phyloP scores from a whole-genome alignment of 2,888 invertebrate genomes.

The Drosophila kokeensis region DNA sequence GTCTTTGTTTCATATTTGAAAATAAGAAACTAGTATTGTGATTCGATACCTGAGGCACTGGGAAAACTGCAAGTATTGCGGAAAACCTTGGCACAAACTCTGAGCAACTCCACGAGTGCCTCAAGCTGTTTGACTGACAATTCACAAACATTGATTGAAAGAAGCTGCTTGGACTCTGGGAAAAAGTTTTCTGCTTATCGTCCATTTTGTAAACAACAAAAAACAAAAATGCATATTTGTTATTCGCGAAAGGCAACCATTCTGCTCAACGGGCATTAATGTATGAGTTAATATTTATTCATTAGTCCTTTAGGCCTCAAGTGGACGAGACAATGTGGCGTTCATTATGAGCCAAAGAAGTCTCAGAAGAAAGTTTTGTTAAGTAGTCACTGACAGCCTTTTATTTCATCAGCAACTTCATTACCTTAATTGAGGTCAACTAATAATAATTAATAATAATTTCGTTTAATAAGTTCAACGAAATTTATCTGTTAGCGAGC shows the following conservation, averaged over 20 bases:
- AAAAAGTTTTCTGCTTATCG: slow-evolving; percentile 30
- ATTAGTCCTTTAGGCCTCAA: slow-evolving; percentile 21
- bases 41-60: neutral
- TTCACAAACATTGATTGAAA: slow-evolving; percentile 59
- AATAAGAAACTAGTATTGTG: slow-evolving; percentile 34
- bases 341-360: slow-evolving; percentile 21
- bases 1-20: slow-evolving; percentile 21
- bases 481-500: neutral
- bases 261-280: slow-evolving; percentile 1
- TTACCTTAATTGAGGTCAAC: slow-evolving; percentile 30
- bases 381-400: slow-evolving; percentile 28
- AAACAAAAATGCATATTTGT: slow-evolving; percentile 41
- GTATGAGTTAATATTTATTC: slow-evolving; percentile 40
- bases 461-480: slow-evolving; percentile 14
- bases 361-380: slow-evolving; percentile 30
- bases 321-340: slow-evolving; percentile 6
- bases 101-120: neutral
- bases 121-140: slow-evolving; percentile 21
- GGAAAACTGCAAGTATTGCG: slow-evolving; percentile 18
- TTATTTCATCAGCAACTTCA: slow-evolving; percentile 38
- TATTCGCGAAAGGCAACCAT: slow-evolving; percentile 20
- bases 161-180: slow-evolving; percentile 13
- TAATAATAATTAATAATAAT: slow-evolving; percentile 7
- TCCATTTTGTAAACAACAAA: slow-evolving; percentile 15
- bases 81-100: slow-evolving; percentile 12